Base-by-base conservation (phyloP, 1,140 invertebrate genomes). In the Elymnias hypermnestra region DNA sequence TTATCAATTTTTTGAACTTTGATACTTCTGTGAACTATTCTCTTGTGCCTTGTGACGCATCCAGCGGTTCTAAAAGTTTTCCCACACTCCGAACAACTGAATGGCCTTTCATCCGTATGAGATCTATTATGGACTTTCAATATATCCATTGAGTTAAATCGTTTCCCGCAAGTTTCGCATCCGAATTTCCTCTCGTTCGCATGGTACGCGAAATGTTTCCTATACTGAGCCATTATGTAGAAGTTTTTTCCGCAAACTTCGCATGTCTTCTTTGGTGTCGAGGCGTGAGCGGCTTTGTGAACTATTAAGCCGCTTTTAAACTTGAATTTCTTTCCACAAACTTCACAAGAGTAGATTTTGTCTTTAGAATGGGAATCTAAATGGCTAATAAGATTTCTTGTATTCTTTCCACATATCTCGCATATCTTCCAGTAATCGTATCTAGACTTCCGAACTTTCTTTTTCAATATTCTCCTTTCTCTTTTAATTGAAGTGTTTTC, bases 51-150 rank as follows among this genome's bases (percentile, higher is more conserved):
- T 26, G 73, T 74, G 3, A 87, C 86, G 40, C 86, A 87, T 5
- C 83, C 86, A 2, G 75, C 76, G 0, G 83, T 87, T 3, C 78
- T 49, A 50, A 87, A 87, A 0, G 75, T 71, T 57, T 89, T 89
- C 0, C 78, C 76, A 52, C 90, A 91, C 9, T 89, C 74, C 1
- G 79, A 60, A 59, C 90, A 91, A 9, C 75, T 66, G 60, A 89
- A 92, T 0, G 91, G 91, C 17, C 91, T 63, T 52, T 91, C 89
- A 17, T 91, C 90, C 0, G 90, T 94, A 64, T 95, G 94, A 12
- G 90, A 92, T 22, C 93, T 86, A 59, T 92, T 89, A 59, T 96
- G 94, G 1, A 92, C 87, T 46, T 91, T 91, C 13, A 96, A 53
- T n/a, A 87, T 82, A 14, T 87, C 84, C 21, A 77, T 50, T 0